Evolutionary conservation across 2,113 vertebrate species (phyloP).

Genomic region (Nestor notabilis): DNA sequence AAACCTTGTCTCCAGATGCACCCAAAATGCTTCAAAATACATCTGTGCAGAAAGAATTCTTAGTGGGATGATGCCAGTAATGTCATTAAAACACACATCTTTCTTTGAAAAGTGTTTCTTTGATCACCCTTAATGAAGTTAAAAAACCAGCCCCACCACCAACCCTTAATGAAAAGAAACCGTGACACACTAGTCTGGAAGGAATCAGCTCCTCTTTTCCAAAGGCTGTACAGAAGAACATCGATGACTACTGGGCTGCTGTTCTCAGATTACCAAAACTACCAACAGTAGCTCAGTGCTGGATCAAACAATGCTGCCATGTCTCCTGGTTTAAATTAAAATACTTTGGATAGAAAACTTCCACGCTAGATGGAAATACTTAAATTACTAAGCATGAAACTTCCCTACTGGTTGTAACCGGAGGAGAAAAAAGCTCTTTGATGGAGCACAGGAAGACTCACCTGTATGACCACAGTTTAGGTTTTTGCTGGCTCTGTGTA

Average conservation of each 20-base stretch:
- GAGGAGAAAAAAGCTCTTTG: neutral
- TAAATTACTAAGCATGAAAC: neutral
- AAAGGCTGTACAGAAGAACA: neutral
- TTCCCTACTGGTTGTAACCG: neutral
- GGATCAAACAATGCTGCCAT: neutral
- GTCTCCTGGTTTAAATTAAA: neutral
- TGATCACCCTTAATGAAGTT: neutral
- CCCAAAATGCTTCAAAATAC: neutral
- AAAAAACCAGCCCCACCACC: neutral
- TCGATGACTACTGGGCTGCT: neutral
- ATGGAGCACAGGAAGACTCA: neutral
- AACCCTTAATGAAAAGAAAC: neutral
- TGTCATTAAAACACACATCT: neutral
- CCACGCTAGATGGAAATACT: neutral
- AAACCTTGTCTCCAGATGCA: neutral
- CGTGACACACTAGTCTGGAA: neutral
- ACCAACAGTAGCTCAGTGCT: neutral
- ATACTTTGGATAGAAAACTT: neutral
- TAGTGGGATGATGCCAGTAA: neutral
- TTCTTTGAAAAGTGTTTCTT: neutral
- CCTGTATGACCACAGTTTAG: neutral
- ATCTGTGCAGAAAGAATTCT: neutral
- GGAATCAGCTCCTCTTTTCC: neutral
- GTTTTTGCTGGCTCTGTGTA: neutral
- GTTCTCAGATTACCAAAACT: neutral